These are phyloP conservation scores for Pagetopsis macropterus DNA, from an alignment of 2,797 vertebrate genomes.

Conservation along the genomic window DNA sequence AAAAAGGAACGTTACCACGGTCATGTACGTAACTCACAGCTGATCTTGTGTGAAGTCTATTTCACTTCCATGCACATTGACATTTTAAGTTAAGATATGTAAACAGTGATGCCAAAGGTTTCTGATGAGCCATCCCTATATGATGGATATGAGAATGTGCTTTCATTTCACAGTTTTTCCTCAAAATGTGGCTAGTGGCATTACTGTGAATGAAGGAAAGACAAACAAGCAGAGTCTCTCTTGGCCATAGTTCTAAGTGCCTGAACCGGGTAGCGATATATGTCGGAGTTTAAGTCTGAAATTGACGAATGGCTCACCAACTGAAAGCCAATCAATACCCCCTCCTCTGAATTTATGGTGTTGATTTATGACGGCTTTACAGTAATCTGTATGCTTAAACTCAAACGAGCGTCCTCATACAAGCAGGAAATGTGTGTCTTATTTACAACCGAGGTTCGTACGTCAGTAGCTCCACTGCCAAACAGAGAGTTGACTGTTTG, in stretches of 20 bases:
- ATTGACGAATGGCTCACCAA: background rate
- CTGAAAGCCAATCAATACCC: background rate
- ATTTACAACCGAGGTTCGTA: conserved; percentile 26
- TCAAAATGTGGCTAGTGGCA: background rate
- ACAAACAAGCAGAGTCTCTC: background rate
- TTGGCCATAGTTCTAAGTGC: background rate
- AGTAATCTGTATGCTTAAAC: background rate
- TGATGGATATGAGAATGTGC: too few relatives aligned
- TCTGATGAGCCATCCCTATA: too few relatives aligned
- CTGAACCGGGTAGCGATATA: background rate
- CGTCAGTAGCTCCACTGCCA: conserved; percentile 43
- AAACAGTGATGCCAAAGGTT: too few relatives aligned
- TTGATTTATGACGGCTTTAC: background rate
- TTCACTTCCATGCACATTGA: too few relatives aligned
- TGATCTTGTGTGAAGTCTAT: too few relatives aligned
- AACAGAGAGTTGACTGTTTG: conserved; percentile 67
- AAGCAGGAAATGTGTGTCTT: conserved; percentile 37
- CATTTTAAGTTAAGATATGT: too few relatives aligned
- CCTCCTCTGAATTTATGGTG: background rate
- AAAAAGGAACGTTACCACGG: too few relatives aligned
- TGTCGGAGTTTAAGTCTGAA: background rate
- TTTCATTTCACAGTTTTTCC: too few relatives aligned
- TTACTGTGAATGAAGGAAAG: conserved; percentile 8
- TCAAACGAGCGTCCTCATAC: conserved; percentile 9
- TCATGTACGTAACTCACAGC: too few relatives aligned